These are phyloP conservation scores for Melanotaenia maccullochi DNA, from an alignment of 2,797 vertebrate genomes.

Conservation along the genomic window DNA sequence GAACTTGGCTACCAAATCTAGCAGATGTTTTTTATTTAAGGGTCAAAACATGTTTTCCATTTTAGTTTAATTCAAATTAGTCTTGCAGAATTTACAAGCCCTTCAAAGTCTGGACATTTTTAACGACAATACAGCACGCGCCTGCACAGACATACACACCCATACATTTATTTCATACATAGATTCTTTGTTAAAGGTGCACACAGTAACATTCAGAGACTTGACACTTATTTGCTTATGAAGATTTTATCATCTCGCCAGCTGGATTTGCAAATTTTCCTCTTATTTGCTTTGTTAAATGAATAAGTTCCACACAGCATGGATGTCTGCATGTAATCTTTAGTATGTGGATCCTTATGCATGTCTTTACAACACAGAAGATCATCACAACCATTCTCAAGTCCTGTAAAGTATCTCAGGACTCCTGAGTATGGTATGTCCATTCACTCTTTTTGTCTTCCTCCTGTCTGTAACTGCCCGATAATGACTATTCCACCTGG, in stretches of 20 bases:
- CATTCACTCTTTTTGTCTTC: slow-evolving; percentile 43
- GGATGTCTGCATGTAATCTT: slow-evolving; percentile 28
- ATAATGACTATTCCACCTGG: slow-evolving; percentile 75
- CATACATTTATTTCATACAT: not conserved
- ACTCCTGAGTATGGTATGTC: slow-evolving; percentile 52
- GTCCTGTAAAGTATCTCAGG: slow-evolving; percentile 58
- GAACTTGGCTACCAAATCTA: slow-evolving; percentile 67
- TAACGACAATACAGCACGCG: not conserved
- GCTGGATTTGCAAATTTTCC: slow-evolving; percentile 31
- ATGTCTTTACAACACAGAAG: slow-evolving; percentile 39
- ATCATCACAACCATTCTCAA: slow-evolving; percentile 37
- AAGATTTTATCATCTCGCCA: slow-evolving; percentile 1
- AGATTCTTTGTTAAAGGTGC: not conserved
- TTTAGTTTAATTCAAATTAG: slow-evolving; percentile 79
- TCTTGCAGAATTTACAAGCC: slow-evolving; percentile 66
- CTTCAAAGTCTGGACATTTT: slow-evolving; percentile 45
- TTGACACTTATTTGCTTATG: not conserved
- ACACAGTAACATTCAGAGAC: not conserved
- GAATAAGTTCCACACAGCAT: slow-evolving; percentile 16
- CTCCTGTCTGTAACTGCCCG: slow-evolving; percentile 39
- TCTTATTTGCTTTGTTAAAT: slow-evolving; percentile 3
- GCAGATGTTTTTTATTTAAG: slow-evolving; percentile 70
- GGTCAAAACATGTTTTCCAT: slow-evolving; percentile 79
- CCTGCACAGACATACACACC: not conserved
- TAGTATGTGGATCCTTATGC: slow-evolving; percentile 25